These are phyloP conservation scores for Atractosteus spatula DNA, from an alignment of 2,113 vertebrate species.

Conservation along the genomic window DNA sequence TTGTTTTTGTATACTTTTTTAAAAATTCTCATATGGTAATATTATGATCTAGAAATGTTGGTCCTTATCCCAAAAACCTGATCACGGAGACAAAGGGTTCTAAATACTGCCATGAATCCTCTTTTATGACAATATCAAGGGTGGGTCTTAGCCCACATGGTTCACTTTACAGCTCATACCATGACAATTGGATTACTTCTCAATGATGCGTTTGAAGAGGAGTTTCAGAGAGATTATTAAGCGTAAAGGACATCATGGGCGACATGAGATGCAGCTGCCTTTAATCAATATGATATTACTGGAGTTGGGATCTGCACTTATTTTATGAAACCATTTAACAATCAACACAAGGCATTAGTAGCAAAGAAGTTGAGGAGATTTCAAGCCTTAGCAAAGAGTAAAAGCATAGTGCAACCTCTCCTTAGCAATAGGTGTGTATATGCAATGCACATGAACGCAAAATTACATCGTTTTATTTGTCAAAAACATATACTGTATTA, in stretches of 20 bases:
- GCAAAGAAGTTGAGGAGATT: not conserved
- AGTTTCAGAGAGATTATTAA: constrained; percentile 5
- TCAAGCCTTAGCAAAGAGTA: not conserved
- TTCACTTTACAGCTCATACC: constrained; percentile 6
- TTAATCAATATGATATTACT: constrained; percentile 16
- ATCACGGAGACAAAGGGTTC: not conserved
- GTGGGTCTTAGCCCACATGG: not conserved
- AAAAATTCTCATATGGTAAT: no score
- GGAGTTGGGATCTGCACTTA: not conserved
- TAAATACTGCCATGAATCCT: not conserved
- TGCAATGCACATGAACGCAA: no score
- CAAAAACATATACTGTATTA: no score
- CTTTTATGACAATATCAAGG: not conserved
- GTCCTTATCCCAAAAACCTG: not conserved
- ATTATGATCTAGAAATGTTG: not conserved
- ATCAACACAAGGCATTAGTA: not conserved
- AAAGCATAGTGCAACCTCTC: not conserved
- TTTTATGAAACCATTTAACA: not conserved
- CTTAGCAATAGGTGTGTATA: not conserved
- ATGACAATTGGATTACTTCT: constrained; percentile 10
- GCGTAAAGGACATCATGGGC: constrained; percentile 16
- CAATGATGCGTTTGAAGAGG: constrained; percentile 4
- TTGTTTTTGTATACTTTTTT: no score
- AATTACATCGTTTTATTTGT: no score
- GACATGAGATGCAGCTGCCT: constrained; percentile 15